Percentiles rank a stretch among this genome's conserved stretches.
phyloP scores from a whole-genome alignment of 2,888 invertebrate genomes.

The Oasisia sp. region DNA sequence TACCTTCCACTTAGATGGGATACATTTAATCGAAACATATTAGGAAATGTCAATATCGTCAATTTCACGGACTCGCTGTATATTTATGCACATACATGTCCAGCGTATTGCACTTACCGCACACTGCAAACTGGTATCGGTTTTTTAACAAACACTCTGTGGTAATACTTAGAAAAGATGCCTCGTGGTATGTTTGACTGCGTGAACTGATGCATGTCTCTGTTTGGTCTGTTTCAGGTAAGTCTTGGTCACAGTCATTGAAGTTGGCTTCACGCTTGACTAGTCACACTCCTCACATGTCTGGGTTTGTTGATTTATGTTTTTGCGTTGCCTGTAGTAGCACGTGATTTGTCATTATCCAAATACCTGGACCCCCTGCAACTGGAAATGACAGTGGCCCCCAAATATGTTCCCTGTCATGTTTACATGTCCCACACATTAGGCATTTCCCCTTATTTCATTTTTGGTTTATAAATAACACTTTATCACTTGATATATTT shows the following conservation, averaged over 20 bases:
- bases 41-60: not conserved
- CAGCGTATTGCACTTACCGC: not conserved
- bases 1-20: too few species aligned
- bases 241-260: not conserved
- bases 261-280: not conserved
- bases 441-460: too few species aligned
- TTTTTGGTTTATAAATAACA: too few species aligned
- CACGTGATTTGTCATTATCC: not conserved
- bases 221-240: not conserved
- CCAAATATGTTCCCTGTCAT: too few species aligned
- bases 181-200: not conserved
- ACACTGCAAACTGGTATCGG: not conserved
- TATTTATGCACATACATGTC: not conserved
- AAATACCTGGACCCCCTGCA: too few species aligned
- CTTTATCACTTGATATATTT: too few species aligned
- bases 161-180: not conserved
- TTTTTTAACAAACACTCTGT: not conserved
- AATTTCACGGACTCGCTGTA: not conserved
- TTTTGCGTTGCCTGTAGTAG: not conserved
- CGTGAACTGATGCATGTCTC: not conserved
- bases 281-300: not conserved
- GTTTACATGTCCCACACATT: too few species aligned
- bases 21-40: too few species aligned
- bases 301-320: not conserved
- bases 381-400: too few species aligned